Percentiles rank a stretch among this genome's conserved stretches.
These are phyloP conservation scores for Marcusenius ussheri DNA, from an alignment of 2,113 vertebrate species.

Conservation along the genomic window DNA sequence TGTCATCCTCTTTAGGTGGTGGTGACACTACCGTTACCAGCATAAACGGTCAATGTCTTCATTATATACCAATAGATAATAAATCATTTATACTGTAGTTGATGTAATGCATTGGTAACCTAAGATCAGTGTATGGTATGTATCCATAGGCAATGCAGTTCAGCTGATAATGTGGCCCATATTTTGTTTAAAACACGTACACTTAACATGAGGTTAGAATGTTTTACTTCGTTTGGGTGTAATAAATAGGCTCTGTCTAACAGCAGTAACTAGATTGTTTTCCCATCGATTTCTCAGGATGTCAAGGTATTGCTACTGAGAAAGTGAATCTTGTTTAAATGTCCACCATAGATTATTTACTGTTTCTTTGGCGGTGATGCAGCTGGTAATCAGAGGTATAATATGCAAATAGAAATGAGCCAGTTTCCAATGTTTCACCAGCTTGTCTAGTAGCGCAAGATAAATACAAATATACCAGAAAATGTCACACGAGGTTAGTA, in stretches of 20 bases:
- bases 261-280: neutral
- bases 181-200: neutral
- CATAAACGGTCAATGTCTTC: neutral
- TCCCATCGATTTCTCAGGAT: neutral
- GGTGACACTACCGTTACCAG: neutral
- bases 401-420: neutral
- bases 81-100: neutral
- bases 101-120: neutral
- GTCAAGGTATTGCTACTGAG: neutral
- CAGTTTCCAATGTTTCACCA: neutral
- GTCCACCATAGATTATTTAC: neutral
- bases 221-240: neutral
- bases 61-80: neutral
- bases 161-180: neutral
- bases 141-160: neutral
- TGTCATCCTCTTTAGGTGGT: neutral
- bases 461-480: neutral
- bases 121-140: neutral
- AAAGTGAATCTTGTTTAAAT: neutral
- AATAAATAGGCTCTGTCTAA: neutral
- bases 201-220: neutral
- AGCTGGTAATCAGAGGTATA: neutral
- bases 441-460: neutral
- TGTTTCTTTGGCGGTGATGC: neutral
- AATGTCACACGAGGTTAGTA: neutral